Conservation (phyloP, 2,797 vertebrate species). For the Hyperoplus immaculatus region DNA sequence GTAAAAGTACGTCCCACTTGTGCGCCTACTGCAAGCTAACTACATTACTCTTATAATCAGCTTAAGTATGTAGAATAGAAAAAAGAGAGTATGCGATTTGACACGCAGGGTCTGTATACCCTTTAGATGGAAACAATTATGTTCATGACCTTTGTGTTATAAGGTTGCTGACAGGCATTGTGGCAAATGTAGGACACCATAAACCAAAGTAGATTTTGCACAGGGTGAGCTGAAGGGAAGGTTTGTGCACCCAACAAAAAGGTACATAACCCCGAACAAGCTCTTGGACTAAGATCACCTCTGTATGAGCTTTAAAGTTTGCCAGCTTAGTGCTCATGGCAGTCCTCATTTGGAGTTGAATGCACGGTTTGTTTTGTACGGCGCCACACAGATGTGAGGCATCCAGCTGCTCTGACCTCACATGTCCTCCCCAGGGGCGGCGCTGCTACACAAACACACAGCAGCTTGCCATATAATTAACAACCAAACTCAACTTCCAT, state of each 20-base stretch:
- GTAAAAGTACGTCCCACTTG: too few relatives aligned
- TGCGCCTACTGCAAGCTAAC: too few relatives aligned
- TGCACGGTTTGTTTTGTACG: constrained; percentile 59
- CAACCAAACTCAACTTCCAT: constrained; percentile 52
- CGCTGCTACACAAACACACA: constrained; percentile 25
- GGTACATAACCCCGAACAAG: constrained; percentile 17
- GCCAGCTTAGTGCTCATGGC: constrained; percentile 25
- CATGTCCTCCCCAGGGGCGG: constrained; percentile 67
- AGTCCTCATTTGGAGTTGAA: constrained; percentile 56
- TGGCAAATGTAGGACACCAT: constrained; percentile 30
- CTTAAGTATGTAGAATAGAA: too few relatives aligned
- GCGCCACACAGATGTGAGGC: constrained; percentile 72
- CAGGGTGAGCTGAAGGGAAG: constrained; percentile 36
- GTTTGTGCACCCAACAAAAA: constrained; percentile 20
- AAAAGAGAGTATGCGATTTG: too few relatives aligned
- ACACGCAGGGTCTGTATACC: not conserved
- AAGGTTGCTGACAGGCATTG: constrained; percentile 39
- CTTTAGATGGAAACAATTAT: not conserved
- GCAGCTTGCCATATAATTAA: constrained; percentile 63
- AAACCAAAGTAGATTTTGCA: constrained; percentile 1
- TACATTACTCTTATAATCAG: too few relatives aligned
- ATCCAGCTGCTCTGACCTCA: constrained; percentile 77
- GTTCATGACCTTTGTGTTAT: constrained; percentile 8
- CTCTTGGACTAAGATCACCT: not conserved
- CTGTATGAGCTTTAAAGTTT: not conserved